A percentile compares a stretch with the other conserved stretches of the same genome.
phyloP scores from a whole-genome alignment of 1,140 invertebrate species.

The Musca domestica region DNA sequence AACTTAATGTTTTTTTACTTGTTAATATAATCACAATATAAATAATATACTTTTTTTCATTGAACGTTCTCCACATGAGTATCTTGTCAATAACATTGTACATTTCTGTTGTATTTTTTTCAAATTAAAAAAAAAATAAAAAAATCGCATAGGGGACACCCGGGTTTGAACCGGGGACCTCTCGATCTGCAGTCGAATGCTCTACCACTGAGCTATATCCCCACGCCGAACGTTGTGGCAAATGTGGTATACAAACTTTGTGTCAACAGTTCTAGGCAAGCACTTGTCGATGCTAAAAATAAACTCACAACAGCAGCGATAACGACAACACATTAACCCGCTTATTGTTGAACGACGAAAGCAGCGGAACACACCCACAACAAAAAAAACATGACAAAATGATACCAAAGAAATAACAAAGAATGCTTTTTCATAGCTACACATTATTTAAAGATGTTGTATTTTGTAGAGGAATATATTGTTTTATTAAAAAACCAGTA shows the following conservation, averaged over 20 bases:
- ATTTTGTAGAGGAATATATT: too few species aligned
- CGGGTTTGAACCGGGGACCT: conserved; percentile 93
- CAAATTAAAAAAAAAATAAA: conserved; percentile 22
- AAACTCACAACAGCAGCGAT: neutral
- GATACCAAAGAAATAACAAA: too few species aligned
- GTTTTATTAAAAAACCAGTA: too few species aligned
- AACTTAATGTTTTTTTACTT: too few species aligned
- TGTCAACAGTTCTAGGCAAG: neutral
- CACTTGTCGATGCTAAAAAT: neutral
- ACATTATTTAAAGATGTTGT: too few species aligned
- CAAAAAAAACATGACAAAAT: neutral
- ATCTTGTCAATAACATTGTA: too few species aligned
- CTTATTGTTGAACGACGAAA: neutral
- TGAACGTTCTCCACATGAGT: too few species aligned
- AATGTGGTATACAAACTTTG: neutral
- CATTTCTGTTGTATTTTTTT: too few species aligned
- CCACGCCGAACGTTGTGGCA: conserved; percentile 42
- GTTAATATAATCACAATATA: too few species aligned
- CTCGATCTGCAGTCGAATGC: conserved; percentile 93
- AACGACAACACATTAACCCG: neutral
- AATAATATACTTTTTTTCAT: too few species aligned
- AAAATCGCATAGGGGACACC: conserved; percentile 71
- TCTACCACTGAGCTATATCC: conserved; percentile 92
- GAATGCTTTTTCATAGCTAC: too few species aligned
- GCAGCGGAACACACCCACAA: neutral